A percentile compares a stretch with the other conserved stretches of the same genome.
Evolutionary conservation across 2,113 vertebrate genomes (phyloP).

Genomic region (Myotis lucifugus): DNA sequence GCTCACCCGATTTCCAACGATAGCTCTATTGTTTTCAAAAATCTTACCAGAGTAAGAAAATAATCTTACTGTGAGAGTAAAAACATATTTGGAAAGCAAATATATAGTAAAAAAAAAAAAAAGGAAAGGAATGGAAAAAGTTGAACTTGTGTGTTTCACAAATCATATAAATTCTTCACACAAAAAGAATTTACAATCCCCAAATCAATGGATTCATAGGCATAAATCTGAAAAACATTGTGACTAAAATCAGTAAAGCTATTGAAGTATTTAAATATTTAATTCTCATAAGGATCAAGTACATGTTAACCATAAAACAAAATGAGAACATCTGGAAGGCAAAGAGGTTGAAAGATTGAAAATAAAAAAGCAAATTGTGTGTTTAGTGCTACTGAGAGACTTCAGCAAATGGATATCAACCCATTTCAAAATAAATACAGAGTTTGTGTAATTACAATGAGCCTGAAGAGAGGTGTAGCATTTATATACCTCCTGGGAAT

Average conservation of each 20-base stretch:
- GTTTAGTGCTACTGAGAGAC: not conserved
- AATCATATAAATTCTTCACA: not conserved
- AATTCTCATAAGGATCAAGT: conserved; percentile 57
- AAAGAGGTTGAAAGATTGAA: conserved; percentile 31
- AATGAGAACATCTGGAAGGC: conserved; percentile 63
- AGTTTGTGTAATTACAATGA: conserved; percentile 53
- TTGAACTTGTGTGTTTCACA: not conserved
- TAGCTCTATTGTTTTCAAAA: conserved; percentile 13
- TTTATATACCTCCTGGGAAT: conserved; percentile 57
- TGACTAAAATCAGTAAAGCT: conserved; percentile 38
- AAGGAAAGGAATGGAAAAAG: not conserved
- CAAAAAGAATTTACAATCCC: not conserved
- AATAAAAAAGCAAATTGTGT: conserved; percentile 55
- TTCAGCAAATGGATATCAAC: not conserved
- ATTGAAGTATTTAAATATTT: conserved; percentile 57
- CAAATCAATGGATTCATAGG: not conserved
- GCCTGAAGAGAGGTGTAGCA: conserved; percentile 45
- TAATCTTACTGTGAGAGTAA: not conserved
- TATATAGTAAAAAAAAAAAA: not conserved
- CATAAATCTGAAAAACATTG: not conserved
- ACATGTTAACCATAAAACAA: conserved; percentile 27
- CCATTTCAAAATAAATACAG: conserved; percentile 47
- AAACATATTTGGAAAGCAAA: conserved; percentile 26
- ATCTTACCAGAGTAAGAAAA: not conserved
- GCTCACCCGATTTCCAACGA: not conserved